These are phyloP conservation scores for Platalea minor DNA, from an alignment of 2,797 vertebrate species.

Conservation along the genomic window DNA sequence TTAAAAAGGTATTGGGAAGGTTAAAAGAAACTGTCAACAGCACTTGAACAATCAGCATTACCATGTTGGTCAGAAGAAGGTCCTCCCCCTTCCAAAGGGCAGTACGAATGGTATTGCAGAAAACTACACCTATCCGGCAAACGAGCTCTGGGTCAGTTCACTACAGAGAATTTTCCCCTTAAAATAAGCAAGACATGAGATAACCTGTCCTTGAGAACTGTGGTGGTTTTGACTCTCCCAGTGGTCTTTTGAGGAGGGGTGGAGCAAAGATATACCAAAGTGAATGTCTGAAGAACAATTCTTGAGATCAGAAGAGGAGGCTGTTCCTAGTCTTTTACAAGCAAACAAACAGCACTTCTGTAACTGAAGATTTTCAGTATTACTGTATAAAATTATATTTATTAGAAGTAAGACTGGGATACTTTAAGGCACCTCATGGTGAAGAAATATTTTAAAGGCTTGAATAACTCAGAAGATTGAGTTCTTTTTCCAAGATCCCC, in stretches of 20 bases:
- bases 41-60: not conserved
- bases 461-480: not conserved
- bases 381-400: not conserved
- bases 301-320: not conserved
- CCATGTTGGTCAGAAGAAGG: not conserved
- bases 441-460: conserved; percentile 22
- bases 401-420: not conserved
- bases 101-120: not conserved
- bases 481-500: not conserved
- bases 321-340: not conserved
- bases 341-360: not conserved
- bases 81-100: not conserved
- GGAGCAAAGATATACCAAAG: not conserved
- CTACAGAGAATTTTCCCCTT: not conserved
- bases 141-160: not conserved
- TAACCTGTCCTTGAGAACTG: not conserved
- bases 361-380: not conserved
- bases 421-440: conserved; percentile 47
- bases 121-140: not conserved
- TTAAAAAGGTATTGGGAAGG: not conserved
- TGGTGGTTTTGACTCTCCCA: not conserved
- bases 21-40: not conserved
- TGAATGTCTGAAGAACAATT: not conserved
- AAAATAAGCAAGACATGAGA: not conserved
- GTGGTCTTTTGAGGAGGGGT: not conserved